Conservation (phyloP, 1,140 invertebrate genomes). For the Drosophila virilis region DNA sequence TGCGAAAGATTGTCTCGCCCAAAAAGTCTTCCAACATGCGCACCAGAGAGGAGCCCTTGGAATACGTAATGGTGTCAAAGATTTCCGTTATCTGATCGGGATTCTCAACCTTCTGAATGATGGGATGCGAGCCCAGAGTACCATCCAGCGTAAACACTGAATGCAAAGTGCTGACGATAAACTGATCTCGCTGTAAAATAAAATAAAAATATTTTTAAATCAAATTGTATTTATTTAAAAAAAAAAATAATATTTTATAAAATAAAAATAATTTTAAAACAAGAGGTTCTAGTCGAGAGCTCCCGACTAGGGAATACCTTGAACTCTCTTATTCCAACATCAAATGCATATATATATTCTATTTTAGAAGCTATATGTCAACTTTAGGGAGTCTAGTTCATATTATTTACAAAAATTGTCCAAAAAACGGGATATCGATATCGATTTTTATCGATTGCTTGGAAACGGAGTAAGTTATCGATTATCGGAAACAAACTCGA, state of each 20-base stretch:
- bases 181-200: conserved; percentile 87
- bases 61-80: conserved; percentile 96
- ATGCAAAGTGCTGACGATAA: conserved; percentile 90
- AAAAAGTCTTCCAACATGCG: conserved; percentile 96
- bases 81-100: conserved; percentile 96
- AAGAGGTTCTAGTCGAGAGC: too few species aligned
- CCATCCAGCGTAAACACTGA: conserved; percentile 91
- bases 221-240: neutral
- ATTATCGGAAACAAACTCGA: too few species aligned
- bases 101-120: conserved; percentile 92
- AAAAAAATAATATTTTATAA: neutral
- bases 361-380: too few species aligned
- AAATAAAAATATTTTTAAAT: conserved; percentile 82
- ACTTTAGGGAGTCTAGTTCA: too few species aligned
- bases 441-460: too few species aligned
- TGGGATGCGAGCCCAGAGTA: conserved; percentile 93
- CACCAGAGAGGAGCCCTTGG: conserved; percentile 95
- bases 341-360: too few species aligned
- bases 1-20: conserved; percentile 90
- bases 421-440: too few species aligned
- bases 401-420: too few species aligned
- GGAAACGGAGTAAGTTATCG: too few species aligned
- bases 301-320: too few species aligned
- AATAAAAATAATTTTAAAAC: too few species aligned
- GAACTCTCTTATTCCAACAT: too few species aligned